phyloP scores from a whole-genome alignment of 2,888 invertebrate species.

The Cylindroiulus punctatus region DNA sequence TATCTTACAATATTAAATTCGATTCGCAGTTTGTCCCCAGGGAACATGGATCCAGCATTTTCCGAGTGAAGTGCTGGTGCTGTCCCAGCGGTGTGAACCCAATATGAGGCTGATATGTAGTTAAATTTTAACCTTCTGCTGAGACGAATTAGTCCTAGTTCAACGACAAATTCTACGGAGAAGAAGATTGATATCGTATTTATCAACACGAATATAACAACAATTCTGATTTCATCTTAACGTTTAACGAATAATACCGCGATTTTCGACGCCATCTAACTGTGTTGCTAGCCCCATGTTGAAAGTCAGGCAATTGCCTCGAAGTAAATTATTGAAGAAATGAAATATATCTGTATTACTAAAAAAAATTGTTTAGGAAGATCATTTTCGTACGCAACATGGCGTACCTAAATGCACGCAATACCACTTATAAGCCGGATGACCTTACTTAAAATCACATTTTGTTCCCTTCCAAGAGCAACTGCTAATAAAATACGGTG shows the following conservation, averaged over 20 bases:
- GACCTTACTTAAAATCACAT: slow-evolving; percentile 23
- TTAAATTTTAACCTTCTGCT: slow-evolving; percentile 54
- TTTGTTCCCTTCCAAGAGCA: slow-evolving; percentile 51
- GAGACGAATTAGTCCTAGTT: slow-evolving; percentile 1
- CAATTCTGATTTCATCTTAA: background rate
- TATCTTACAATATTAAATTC: slow-evolving; percentile 51
- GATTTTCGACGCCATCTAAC: slow-evolving; percentile 30
- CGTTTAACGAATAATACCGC: slow-evolving; percentile 1
- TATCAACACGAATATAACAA: background rate
- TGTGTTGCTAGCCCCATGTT: slow-evolving; percentile 27
- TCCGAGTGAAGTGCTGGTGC: slow-evolving; percentile 45
- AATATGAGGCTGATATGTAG: slow-evolving; percentile 25
- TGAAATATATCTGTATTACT: slow-evolving; percentile 48
- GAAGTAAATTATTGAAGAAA: slow-evolving; percentile 51
- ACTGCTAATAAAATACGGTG: slow-evolving; percentile 7
- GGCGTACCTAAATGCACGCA: background rate
- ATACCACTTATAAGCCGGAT: background rate
- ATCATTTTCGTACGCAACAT: background rate
- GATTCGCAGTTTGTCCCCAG: slow-evolving; percentile 52
- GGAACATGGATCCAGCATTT: slow-evolving; percentile 49
- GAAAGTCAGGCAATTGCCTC: slow-evolving; percentile 53
- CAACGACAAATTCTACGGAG: slow-evolving; percentile 46
- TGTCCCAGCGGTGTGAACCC: slow-evolving; percentile 53
- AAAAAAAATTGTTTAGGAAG: slow-evolving; percentile 17
- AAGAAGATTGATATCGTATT: background rate